Percentiles rank a stretch among this genome's conserved stretches.
These are phyloP conservation scores for Urophycis tenuis DNA, from an alignment of 2,797 vertebrate species.

Conservation along the genomic window DNA sequence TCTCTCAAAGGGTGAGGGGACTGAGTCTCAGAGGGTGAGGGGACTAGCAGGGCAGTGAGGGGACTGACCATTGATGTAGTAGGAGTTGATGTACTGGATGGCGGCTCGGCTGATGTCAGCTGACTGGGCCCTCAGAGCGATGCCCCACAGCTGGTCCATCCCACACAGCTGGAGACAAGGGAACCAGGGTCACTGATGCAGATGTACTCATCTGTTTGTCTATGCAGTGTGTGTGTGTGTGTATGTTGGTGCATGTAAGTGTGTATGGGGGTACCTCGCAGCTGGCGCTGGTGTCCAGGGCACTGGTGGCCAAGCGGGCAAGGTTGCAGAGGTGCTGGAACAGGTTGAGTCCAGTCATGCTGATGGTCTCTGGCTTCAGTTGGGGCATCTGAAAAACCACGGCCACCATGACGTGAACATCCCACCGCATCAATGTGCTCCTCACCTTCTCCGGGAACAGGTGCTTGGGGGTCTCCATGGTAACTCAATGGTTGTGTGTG, in stretches of 20 bases:
- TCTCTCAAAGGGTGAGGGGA: too few relatives aligned
- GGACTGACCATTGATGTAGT: slow-evolving; percentile 92
- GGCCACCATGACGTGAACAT: background rate
- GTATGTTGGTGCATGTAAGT: background rate
- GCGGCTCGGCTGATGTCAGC: slow-evolving; percentile 96
- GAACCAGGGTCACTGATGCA: background rate
- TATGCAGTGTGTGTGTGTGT: background rate
- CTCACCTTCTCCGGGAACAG: slow-evolving; percentile 95
- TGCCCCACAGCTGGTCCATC: slow-evolving; percentile 99
- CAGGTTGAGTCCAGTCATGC: slow-evolving; percentile 97
- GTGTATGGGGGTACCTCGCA: slow-evolving; percentile 78
- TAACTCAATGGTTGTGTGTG: background rate
- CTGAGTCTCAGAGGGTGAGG: too few relatives aligned
- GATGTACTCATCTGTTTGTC: background rate
- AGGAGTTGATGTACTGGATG: slow-evolving; percentile 99
- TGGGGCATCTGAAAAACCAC: slow-evolving; percentile 84
- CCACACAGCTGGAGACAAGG: slow-evolving; percentile 80
- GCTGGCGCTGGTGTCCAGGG: slow-evolving; percentile 91
- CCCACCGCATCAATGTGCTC: background rate
- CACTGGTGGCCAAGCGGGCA: slow-evolving; percentile 91
- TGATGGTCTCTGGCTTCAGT: slow-evolving; percentile 96
- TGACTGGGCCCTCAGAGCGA: slow-evolving; percentile 90
- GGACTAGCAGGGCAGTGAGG: too few relatives aligned
- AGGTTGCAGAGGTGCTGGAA: slow-evolving; percentile 98
- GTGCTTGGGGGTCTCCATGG: slow-evolving; percentile 98